These are phyloP conservation scores for Columbina picui DNA, from an alignment of 2,113 vertebrate genomes.

Conservation along the genomic window DNA sequence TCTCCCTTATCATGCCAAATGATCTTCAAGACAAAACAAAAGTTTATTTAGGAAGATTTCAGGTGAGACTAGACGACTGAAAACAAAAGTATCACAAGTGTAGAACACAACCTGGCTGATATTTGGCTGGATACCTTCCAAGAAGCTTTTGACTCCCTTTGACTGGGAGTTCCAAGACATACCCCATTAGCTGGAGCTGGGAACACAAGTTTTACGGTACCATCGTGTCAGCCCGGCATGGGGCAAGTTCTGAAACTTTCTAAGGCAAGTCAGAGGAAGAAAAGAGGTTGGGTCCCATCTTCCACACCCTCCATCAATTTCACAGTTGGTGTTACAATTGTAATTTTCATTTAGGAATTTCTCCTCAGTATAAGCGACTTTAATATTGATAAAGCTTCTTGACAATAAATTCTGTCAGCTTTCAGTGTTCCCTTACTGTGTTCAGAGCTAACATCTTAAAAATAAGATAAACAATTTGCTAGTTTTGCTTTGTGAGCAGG, in stretches of 20 bases:
- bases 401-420: neutral
- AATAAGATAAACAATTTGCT: neutral
- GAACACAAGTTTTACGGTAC: neutral
- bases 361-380: neutral
- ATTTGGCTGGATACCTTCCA: neutral
- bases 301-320: neutral
- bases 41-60: neutral
- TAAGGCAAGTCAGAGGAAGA: neutral
- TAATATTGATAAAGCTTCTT: neutral
- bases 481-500: neutral
- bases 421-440: neutral
- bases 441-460: neutral
- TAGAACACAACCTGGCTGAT: neutral
- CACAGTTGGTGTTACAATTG: neutral
- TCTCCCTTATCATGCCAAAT: rapidly evolving
- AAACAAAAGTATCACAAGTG: neutral
- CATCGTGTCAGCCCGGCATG: neutral
- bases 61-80: neutral
- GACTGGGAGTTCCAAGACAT: neutral
- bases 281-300: neutral
- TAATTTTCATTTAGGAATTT: neutral
- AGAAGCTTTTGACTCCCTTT: neutral
- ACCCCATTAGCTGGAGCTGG: neutral
- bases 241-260: neutral
- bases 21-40: neutral